Evolutionary conservation across 2,888 invertebrate species (phyloP).

Genomic region (Rotaria macrura): DNA sequence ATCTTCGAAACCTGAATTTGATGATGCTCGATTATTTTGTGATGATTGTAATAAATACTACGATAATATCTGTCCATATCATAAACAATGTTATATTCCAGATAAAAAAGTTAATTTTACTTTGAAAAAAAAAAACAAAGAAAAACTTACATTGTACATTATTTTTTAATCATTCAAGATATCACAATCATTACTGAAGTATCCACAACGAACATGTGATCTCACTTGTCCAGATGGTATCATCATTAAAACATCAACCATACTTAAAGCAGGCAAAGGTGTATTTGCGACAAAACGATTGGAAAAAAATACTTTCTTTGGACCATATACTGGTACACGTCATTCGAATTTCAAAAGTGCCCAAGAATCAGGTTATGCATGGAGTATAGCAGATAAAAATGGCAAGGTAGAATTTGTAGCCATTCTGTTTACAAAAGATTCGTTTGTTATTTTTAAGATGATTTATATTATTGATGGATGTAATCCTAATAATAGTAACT

Average conservation of each 20-base stretch:
- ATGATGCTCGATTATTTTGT: slow-evolving; percentile 1
- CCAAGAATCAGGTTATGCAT: background rate
- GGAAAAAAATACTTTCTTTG: background rate
- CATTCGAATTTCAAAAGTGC: slow-evolving; percentile 12
- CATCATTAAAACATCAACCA: background rate
- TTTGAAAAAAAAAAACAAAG: background rate
- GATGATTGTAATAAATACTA: background rate
- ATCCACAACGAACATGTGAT: background rate
- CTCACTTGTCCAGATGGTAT: background rate
- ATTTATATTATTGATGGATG: background rate
- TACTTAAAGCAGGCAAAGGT: background rate
- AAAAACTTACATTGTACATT: background rate
- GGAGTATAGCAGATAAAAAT: background rate
- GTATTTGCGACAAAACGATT: background rate
- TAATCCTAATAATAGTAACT: background rate
- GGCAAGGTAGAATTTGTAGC: background rate
- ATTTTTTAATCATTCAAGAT: background rate
- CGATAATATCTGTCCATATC: slow-evolving; percentile 12
- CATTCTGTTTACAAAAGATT: too few relatives aligned
- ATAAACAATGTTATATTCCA: background rate
- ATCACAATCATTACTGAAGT: background rate
- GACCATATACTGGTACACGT: background rate
- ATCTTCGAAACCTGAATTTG: background rate
- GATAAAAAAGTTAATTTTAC: background rate
- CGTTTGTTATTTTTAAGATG: too few relatives aligned